Conservation (phyloP, 2,888 invertebrate genomes). For the Heliconius sara region DNA sequence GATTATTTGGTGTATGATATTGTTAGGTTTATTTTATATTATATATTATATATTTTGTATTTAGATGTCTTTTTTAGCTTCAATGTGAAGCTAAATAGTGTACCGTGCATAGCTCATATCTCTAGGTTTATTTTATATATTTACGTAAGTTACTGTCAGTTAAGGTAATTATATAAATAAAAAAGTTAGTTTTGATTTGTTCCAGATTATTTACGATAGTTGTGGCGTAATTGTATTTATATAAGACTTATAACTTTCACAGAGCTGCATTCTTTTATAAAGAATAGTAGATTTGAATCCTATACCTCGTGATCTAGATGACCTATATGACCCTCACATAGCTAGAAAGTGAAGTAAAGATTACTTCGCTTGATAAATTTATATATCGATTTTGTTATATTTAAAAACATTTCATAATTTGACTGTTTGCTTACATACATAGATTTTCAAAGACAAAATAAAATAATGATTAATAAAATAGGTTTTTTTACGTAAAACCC, state of each 20-base stretch:
- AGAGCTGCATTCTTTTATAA: not conserved
- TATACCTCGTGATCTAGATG: conserved; percentile 53
- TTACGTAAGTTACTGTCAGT: too few species aligned
- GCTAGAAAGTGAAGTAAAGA: conserved; percentile 43
- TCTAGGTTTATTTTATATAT: too few species aligned
- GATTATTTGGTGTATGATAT: too few species aligned
- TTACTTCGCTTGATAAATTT: conserved; percentile 41
- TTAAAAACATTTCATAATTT: not conserved
- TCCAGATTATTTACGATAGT: not conserved
- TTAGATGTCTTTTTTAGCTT: too few species aligned
- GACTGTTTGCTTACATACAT: not conserved
- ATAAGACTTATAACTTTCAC: not conserved
- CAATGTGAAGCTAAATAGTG: too few species aligned
- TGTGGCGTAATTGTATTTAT: not conserved
- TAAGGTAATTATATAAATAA: too few species aligned
- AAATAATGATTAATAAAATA: not conserved
- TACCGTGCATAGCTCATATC: too few species aligned
- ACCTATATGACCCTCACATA: conserved; percentile 58
- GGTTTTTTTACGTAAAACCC: not conserved
- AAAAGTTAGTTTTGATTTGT: too few species aligned
- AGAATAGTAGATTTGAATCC: conserved; percentile 30
- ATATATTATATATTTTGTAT: too few species aligned
- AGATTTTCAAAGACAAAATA: not conserved
- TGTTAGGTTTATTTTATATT: too few species aligned
- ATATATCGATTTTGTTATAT: not conserved